phyloP scores from a whole-genome alignment of 2,888 invertebrate genomes.

The Cacoxenus indagator region DNA sequence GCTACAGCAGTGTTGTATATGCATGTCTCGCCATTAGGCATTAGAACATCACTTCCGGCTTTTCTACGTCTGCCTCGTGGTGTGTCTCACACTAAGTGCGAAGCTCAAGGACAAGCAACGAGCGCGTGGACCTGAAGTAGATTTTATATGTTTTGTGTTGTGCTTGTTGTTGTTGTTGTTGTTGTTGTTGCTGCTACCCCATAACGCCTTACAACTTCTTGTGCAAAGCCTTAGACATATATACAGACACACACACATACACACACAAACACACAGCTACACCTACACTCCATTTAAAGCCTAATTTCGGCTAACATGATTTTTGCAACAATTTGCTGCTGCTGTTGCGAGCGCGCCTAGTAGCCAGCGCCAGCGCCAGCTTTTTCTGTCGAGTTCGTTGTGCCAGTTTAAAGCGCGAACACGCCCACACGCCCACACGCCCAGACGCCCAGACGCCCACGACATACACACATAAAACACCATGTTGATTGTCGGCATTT shows the following conservation, averaged over 20 bases:
- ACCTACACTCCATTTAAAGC: neutral
- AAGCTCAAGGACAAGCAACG: constrained; percentile 26
- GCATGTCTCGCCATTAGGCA: constrained; percentile 19
- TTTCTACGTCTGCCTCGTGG: neutral
- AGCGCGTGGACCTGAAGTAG: neutral
- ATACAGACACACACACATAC: neutral
- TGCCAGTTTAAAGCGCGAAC: neutral
- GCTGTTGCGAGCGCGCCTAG: neutral
- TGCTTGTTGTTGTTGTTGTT: neutral
- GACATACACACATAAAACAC: neutral
- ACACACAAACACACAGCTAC: neutral
- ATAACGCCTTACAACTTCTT: neutral
- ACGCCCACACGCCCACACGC: neutral
- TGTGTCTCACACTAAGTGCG: neutral
- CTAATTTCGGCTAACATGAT: neutral
- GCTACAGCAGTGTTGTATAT: neutral
- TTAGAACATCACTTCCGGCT: constrained; percentile 26
- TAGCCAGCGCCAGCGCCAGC: neutral
- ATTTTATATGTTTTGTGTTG: neutral
- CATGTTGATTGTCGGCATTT: neutral
- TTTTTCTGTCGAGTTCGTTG: neutral
- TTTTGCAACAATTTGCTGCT: neutral
- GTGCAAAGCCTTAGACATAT: neutral
- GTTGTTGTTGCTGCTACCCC: neutral
- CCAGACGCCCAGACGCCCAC: neutral